phyloP scores from a whole-genome alignment of 2,888 invertebrate genomes.

The Heliothis peltigera region DNA sequence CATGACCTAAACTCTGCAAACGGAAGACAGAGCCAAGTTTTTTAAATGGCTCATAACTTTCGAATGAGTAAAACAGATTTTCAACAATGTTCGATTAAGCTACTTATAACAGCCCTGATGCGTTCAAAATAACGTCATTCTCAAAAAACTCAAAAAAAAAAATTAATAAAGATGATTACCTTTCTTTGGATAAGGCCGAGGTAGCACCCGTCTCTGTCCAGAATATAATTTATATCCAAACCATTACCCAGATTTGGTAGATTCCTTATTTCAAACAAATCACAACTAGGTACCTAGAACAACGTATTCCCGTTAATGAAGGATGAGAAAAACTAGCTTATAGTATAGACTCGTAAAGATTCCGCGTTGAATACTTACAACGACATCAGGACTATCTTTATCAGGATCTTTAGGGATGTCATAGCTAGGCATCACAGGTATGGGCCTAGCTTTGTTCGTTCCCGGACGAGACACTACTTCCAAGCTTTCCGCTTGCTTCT shows the following conservation, averaged over 20 bases:
- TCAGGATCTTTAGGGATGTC: constrained; percentile 82
- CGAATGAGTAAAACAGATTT: no score
- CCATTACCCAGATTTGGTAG: constrained; percentile 89
- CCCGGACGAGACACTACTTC: constrained; percentile 68
- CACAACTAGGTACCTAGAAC: constrained; percentile 91
- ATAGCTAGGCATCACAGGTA: constrained; percentile 70
- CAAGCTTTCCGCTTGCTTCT: constrained; percentile 68
- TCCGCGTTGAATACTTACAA: constrained; percentile 70
- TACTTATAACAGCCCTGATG: no score
- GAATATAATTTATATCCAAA: constrained; percentile 84
- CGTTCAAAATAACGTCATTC: neutral
- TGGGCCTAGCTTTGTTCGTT: constrained; percentile 78
- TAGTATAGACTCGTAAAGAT: neutral
- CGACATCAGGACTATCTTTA: constrained; percentile 80
- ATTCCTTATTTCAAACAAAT: constrained; percentile 91
- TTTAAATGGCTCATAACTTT: no score
- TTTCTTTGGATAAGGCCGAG: constrained; percentile 92
- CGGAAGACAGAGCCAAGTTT: no score
- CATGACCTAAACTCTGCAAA: no score
- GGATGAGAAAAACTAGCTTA: neutral
- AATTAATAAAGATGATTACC: constrained; percentile 73
- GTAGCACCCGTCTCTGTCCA: constrained; percentile 91
- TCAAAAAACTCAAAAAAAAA: neutral
- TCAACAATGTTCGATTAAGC: no score
- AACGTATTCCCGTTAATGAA: neutral